Percentiles rank a stretch among this genome's conserved stretches.
phyloP scores from a whole-genome alignment of 2,797 vertebrate species.

The Periophthalmus magnuspinnatus region DNA sequence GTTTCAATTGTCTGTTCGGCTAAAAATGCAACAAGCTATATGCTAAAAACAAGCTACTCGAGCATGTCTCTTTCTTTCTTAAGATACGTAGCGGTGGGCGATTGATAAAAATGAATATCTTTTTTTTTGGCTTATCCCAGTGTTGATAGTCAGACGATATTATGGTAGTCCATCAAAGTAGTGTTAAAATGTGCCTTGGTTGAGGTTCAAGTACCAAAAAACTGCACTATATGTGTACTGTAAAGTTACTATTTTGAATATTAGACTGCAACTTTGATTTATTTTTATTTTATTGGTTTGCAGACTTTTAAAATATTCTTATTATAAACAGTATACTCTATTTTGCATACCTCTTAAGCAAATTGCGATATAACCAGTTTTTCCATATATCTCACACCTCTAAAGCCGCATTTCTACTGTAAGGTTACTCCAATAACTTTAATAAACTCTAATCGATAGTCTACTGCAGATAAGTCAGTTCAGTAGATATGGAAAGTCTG shows the following conservation, averaged over 20 bases:
- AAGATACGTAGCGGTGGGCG: not conserved
- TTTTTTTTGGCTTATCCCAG: not conserved
- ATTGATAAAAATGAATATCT: not conserved
- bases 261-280: too few species aligned
- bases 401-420: not conserved
- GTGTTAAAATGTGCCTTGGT: not conserved
- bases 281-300: too few species aligned
- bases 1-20: slow-evolving; percentile 13
- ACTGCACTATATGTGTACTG: too few species aligned
- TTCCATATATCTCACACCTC: too few species aligned
- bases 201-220: too few species aligned
- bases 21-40: not conserved
- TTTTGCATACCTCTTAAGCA: too few species aligned
- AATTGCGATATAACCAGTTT: too few species aligned
- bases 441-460: not conserved
- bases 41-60: not conserved
- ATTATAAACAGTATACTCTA: too few species aligned
- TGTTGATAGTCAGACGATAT: not conserved
- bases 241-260: too few species aligned
- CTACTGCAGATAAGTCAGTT: not conserved
- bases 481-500: not conserved
- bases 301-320: too few species aligned
- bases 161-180: not conserved
- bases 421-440: not conserved
- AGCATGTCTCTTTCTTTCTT: not conserved